Conservation (phyloP, 2,888 invertebrate species). For the Campopleginae sp. region DNA sequence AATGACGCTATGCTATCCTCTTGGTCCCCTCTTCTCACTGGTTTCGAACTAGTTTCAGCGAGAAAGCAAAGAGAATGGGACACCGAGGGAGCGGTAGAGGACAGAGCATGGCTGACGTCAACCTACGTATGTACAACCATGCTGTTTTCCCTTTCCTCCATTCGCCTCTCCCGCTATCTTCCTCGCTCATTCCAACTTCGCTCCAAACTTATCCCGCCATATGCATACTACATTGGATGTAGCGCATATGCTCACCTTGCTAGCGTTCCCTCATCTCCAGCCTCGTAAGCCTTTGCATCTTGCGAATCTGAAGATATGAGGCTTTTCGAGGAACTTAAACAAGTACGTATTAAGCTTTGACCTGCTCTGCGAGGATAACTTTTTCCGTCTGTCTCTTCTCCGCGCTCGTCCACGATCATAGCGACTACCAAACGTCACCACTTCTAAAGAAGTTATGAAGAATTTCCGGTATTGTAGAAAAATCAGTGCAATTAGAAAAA, state of each 20-base stretch:
- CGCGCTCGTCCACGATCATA: not conserved
- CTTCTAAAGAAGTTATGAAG: not conserved
- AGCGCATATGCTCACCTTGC: constrained; percentile 47
- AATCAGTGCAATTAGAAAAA: not conserved
- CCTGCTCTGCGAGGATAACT: constrained; percentile 1
- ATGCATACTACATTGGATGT: constrained; percentile 54
- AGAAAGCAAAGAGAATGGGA: constrained; percentile 41
- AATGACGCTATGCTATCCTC: constrained; percentile 55
- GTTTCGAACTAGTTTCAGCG: constrained; percentile 56
- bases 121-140: constrained; percentile 32
- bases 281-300: constrained; percentile 41
- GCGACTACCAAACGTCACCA: not conserved
- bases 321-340: constrained; percentile 61
- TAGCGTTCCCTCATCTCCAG: constrained; percentile 35
- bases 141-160: constrained; percentile 14
- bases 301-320: constrained; percentile 18
- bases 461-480: not conserved
- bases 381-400: not conserved
- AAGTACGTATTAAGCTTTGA: constrained; percentile 60
- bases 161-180: constrained; percentile 18
- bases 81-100: constrained; percentile 6
- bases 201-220: constrained; percentile 50
- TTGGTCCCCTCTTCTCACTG: constrained; percentile 34
- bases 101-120: constrained; percentile 32
- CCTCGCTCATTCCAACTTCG: constrained; percentile 15